These are phyloP conservation scores for Harlomillsia oculata DNA, from an alignment of 1,140 invertebrate species.

Conservation along the genomic window DNA sequence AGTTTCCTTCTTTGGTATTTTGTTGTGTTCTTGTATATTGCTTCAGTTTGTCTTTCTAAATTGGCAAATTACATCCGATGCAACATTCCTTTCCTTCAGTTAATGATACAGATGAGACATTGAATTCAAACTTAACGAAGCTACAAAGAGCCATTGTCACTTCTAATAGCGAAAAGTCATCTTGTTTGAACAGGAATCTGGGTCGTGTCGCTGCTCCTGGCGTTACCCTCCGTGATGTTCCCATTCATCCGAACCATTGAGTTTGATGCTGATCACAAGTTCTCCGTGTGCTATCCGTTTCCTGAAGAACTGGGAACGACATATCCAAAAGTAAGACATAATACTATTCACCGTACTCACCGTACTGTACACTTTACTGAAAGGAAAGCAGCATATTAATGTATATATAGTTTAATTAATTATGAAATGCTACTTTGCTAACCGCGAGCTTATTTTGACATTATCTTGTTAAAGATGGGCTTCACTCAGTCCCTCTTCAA, in stretches of 20 bases:
- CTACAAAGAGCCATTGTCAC: too few species aligned
- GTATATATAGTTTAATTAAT: not conserved
- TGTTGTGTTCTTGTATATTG: too few species aligned
- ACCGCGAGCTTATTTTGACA: not conserved
- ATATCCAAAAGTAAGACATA: constrained; percentile 50
- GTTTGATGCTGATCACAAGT: constrained; percentile 44
- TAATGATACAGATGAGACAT: too few species aligned
- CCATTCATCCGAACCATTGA: constrained; percentile 50
- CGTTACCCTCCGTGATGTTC: constrained; percentile 65
- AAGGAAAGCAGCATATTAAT: too few species aligned
- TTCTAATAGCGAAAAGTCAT: too few species aligned
- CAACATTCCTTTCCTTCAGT: too few species aligned
- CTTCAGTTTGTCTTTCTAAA: too few species aligned
- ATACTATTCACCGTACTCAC: too few species aligned
- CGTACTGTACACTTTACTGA: not conserved
- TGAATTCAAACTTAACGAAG: too few species aligned
- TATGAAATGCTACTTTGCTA: not conserved
- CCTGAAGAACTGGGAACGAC: constrained; percentile 55
- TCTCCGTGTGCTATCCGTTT: constrained; percentile 68
- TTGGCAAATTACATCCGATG: too few species aligned
- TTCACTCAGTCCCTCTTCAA: too few species aligned
- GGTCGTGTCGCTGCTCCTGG: constrained; percentile 64
- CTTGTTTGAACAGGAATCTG: constrained; percentile 53
- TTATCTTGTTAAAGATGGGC: not conserved
- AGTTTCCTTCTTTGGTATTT: too few species aligned